These are phyloP conservation scores for Tyto alba DNA, from an alignment of 2,113 vertebrate species.

Conservation along the genomic window DNA sequence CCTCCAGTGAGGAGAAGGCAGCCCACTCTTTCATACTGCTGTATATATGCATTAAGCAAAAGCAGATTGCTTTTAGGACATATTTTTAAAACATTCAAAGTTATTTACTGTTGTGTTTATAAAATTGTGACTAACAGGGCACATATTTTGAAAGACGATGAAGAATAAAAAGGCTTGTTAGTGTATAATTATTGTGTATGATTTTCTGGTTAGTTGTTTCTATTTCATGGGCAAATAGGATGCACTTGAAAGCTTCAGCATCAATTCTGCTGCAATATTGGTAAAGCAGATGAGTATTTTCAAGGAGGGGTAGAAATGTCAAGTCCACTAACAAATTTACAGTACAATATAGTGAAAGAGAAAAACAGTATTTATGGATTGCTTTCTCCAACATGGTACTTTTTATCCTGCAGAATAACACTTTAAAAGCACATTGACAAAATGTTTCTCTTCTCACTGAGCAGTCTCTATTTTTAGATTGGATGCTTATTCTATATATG, in stretches of 20 bases:
- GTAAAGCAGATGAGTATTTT: conserved; percentile 32
- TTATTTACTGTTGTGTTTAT: conserved; percentile 26
- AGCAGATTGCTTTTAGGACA: conserved; percentile 6
- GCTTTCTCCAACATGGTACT: conserved; percentile 21
- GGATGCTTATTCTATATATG: not conserved
- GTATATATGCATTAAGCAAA: conserved; percentile 5
- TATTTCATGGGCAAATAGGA: not conserved
- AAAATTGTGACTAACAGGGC: not conserved
- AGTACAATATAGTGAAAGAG: conserved; percentile 30
- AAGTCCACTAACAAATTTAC: not conserved
- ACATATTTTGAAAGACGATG: conserved; percentile 32
- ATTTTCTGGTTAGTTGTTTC: conserved; percentile 41
- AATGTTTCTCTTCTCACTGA: not conserved
- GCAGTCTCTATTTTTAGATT: conserved; percentile 22
- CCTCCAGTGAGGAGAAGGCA: not conserved
- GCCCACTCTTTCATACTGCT: not conserved
- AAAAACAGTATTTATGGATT: conserved; percentile 15
- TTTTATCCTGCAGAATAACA: conserved; percentile 31
- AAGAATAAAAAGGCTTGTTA: conserved; percentile 30
- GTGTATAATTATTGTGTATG: conserved; percentile 10
- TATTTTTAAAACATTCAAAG: conserved; percentile 35
- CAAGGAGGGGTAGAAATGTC: conserved; percentile 28
- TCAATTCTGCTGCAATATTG: conserved; percentile 25
- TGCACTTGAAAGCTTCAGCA: conserved; percentile 40
- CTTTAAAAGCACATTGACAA: conserved; percentile 16